Evolutionary conservation across 2,113 vertebrate genomes (phyloP), one percentile per base, ranked within the genome.

Genomic region (Dinomys branickii): DNA sequence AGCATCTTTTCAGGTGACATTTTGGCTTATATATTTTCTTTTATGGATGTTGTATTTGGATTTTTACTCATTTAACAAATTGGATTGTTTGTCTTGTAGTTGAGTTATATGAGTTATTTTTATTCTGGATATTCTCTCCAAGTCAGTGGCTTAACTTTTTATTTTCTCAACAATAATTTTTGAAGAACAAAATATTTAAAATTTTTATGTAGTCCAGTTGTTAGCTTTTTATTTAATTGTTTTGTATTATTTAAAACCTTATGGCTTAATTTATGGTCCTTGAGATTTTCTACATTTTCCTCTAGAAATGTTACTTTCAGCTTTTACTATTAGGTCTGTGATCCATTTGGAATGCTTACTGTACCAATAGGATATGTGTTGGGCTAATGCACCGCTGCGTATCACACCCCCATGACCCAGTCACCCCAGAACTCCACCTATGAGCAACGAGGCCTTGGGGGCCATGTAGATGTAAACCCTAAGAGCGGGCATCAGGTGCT

Each of bases 251-350:
- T 75, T 71, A 65, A 73, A 92, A 83, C 67, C 19, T 84, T 11
- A 54, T 95, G 93, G 41, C n/a, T 7, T 80, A 94, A 80, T 35
- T 47, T 63, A 93, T 75, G 28, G 54, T 84, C 86, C 38, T 4
- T 54, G 73, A 67, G 56, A 75, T 56, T 89, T 94, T 85, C 26
- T 41, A 3, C 59, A 10, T 44, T 93, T 90, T 86, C 81, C 67
- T 87, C 7, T 80, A 44, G 80, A 95, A 85, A 14, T 59, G 83
- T 87, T 50, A 88, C 22, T 93, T 95, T 96, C 61, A 54, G 87
- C 50, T 67, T 78, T 93, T 96, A 85, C 16, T 5, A 58, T 84
- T 88, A 75, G 47, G 14, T 50, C 33, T 77, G 52, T 82, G 65
- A 95, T 69, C 41, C 50, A 50, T 47, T 85, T 82, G 33, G 33